A percentile compares a stretch with the other conserved stretches of the same genome.
These are phyloP conservation scores for Antedon mediterranea DNA, from an alignment of 53 echinoderm and acorn worm species.

Conservation along the genomic window DNA sequence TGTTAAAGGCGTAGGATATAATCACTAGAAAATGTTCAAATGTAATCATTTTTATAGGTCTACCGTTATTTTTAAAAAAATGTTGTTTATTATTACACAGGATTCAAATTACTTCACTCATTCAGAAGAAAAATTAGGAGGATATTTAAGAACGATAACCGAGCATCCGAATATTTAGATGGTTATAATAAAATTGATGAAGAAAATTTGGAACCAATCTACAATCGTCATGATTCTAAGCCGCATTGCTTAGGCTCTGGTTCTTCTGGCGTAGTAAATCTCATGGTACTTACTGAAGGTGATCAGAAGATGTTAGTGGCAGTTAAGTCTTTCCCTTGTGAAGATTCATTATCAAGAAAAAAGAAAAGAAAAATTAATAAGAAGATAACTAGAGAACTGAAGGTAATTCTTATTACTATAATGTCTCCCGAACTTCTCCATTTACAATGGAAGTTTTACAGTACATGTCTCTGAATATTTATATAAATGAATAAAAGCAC, in stretches of 20 bases:
- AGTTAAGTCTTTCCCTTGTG: neutral
- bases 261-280: neutral
- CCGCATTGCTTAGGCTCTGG: neutral
- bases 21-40: too few relatives aligned
- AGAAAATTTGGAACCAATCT: neutral
- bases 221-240: neutral
- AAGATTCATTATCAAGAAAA: neutral
- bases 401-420: neutral
- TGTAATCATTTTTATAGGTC: too few relatives aligned
- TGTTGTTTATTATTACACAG: too few relatives aligned
- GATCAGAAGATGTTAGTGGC: neutral
- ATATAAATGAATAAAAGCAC: too few relatives aligned
- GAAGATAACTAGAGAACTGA: neutral
- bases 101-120: neutral
- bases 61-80: too few relatives aligned
- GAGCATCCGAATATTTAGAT: neutral
- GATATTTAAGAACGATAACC: neutral
- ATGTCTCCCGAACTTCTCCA: too few relatives aligned
- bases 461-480: too few relatives aligned
- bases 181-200: neutral
- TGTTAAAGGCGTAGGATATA: too few relatives aligned
- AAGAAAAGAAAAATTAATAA: constrained; percentile 2
- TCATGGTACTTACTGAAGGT: neutral
- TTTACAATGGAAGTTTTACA: too few relatives aligned
- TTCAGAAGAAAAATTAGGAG: neutral